Base-by-base conservation (phyloP, 2,888 invertebrate species). In the Trisateles emortualis region DNA sequence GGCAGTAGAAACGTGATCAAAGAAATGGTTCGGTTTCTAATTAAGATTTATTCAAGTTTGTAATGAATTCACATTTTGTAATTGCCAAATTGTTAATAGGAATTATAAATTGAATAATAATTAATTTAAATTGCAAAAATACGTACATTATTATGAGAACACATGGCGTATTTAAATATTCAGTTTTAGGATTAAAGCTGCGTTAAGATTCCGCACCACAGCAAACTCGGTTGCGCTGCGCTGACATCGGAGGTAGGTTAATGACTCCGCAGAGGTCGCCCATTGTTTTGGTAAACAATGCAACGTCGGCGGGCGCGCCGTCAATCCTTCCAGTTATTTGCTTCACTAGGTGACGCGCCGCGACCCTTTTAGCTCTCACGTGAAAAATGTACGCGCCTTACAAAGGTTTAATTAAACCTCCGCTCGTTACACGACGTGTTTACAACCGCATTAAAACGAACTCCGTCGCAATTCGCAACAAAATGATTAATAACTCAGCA, bases 261-360 rank as follows among this genome's bases (percentile, higher is more conserved):
- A 92, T 90, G 92, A 92, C 91, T 89, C 83, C 85, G 78, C 83
- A 76, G 87, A 90, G 92, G 91, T 89, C 86, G 85, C 16, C 91
- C 81, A 92, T 92, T 92, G 92, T 92, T 90, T 86, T 86, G 79
- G 84, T 86, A 88, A 91, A 92, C 92, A 92, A 92, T 92, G 86
- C 89, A 76, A 68, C 70, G 72, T 61, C 79, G 81, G 75, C 80
- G 76, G 78, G 81, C 76, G 75, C 72, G 76, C 79, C 87, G 84
- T 85, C 89, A 86, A 86, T 88, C 86, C 87, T 86, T 75, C 79
- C 79, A 84, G 86, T 84, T 84, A 86, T 83, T 83, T 83, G 86
- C 83, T 81, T 84, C 82, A 85, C 83, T 86, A 85, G 83, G 81
- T 85, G 86, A 87, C 83, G 84, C 73, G 74, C 51, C 71, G 62